Evolutionary conservation across 2,888 invertebrate genomes (phyloP), one percentile per base, ranked within the genome.

Genomic region (Cetonia aurata): DNA sequence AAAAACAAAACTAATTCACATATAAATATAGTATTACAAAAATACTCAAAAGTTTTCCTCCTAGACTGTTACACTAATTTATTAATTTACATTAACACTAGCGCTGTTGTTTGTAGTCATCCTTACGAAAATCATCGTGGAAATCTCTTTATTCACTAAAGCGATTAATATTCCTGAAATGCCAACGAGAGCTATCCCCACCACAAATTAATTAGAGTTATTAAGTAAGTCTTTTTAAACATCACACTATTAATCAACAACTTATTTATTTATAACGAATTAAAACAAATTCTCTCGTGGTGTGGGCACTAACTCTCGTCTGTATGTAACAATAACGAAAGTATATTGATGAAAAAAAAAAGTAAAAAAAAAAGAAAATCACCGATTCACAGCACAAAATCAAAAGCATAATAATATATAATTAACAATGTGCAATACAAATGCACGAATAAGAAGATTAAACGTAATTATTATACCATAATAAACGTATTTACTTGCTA

Each of bases 11-110:
- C 33, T 13, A 50, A 48, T 50, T 62, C 62, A 62, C 62, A 62
- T 62, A 62, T 62, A 62, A 62, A 62, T 62, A 62, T 46, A 19
- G 37, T 62, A 62, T 62, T 62, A 62, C 31, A 62, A 62, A 62
- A 62, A 62, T 62, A 62, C 62, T 62, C 33, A 62, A 62, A 62
- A 4, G 13, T n/a, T 62, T 33, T 19, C 48, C 33, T 15, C 4
- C 25, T 25, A 25, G 25, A 25, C 25, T 25, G 25, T 25, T 3
- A 25, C 25, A 25, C 25, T 25, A 25, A 25, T 25, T 25, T 25
- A 25, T 25, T 25, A 25, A 25, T 25, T 25, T 25, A 3, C 1
- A 8, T 44, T 44, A 60, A 60, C 60, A 33, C 48, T 60, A 60
- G 46, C 31, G 46, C 8, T 0, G 25, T 25, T 13, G 25, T 25